Conservation (phyloP, 2,888 invertebrate genomes). For the Melinopterus prodromus region DNA sequence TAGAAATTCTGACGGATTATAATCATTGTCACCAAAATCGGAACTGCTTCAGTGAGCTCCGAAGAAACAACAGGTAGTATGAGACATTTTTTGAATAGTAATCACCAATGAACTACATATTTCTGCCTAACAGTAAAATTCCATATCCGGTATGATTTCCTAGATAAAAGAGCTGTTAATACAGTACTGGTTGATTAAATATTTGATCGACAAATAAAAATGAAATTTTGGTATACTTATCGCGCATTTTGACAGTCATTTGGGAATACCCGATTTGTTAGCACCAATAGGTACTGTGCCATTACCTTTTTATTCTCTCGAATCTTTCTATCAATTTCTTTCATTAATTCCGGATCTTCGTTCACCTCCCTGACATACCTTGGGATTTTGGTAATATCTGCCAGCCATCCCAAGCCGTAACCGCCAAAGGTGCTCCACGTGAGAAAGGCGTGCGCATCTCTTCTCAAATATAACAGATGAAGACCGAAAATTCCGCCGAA, state of each 20-base stretch:
- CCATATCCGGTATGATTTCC: neutral
- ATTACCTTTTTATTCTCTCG: conserved; percentile 71
- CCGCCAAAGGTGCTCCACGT: conserved; percentile 91
- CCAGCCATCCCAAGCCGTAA: conserved; percentile 86
- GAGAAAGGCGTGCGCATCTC: conserved; percentile 90
- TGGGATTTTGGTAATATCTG: conserved; percentile 85
- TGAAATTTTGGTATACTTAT: neutral
- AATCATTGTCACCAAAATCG: too few species aligned
- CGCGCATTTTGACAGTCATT: too few species aligned
- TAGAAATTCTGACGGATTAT: too few species aligned
- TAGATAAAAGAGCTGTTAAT: neutral
- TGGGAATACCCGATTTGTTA: too few species aligned
- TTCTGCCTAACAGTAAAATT: neutral
- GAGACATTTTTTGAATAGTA: neutral
- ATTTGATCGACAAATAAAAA: neutral
- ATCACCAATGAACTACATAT: neutral
- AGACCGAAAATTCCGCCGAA: conserved; percentile 88
- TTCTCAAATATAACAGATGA: conserved; percentile 89
- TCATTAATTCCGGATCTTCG: conserved; percentile 73
- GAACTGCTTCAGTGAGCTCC: too few species aligned
- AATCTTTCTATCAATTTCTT: conserved; percentile 70
- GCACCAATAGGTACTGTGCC: neutral
- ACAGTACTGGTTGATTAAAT: neutral
- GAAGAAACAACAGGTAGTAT: too few species aligned
- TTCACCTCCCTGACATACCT: conserved; percentile 86